Evolutionary conservation across 2,113 vertebrate species (phyloP).

Genomic region (Genyomyrus donnyi): DNA sequence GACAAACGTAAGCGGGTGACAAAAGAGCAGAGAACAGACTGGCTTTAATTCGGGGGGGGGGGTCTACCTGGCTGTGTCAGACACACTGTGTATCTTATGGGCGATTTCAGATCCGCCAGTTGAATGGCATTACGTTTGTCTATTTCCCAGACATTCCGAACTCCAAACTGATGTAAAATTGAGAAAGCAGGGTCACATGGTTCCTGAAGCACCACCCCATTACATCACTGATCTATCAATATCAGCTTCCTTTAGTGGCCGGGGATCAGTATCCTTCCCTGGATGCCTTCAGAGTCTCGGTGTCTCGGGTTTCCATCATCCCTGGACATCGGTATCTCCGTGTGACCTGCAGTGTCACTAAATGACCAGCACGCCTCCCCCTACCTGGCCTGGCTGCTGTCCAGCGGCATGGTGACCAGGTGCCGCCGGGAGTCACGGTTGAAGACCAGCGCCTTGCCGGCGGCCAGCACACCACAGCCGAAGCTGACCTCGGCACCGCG

Average conservation of each 20-base stretch:
- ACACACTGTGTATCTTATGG: background rate
- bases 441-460: slow-evolving; percentile 91
- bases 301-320: background rate
- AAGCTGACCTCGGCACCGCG: slow-evolving; percentile 97
- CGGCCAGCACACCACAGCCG: slow-evolving; percentile 88
- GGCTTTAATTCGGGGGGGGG: background rate
- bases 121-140: background rate
- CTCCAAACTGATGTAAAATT: background rate
- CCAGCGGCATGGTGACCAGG: slow-evolving; percentile 85
- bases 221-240: background rate
- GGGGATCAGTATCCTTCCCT: background rate
- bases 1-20: slow-evolving; percentile 15
- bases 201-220: background rate
- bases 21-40: background rate
- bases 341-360: background rate
- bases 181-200: background rate
- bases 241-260: background rate
- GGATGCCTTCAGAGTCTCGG: background rate
- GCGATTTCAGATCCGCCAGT: background rate
- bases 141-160: background rate
- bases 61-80: background rate
- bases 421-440: slow-evolving; percentile 91
- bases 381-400: slow-evolving; percentile 95
- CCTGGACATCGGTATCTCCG: background rate
- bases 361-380: background rate